These are phyloP conservation scores for Misgurnus mizolepis DNA, from an alignment of 2,113 vertebrate species.

Conservation along the genomic window DNA sequence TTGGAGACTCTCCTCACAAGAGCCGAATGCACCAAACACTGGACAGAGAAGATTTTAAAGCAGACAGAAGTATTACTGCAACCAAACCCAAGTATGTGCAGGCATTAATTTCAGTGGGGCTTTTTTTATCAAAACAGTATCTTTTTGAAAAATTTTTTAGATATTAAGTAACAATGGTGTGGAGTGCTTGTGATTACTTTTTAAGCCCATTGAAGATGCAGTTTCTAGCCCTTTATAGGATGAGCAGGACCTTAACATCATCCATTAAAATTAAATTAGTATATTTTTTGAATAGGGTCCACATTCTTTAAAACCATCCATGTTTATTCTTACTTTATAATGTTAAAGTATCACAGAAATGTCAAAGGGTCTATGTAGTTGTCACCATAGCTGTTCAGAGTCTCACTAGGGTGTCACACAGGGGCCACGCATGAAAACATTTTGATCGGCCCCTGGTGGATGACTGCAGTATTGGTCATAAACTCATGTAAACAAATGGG, in stretches of 20 bases:
- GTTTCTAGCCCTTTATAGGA: not conserved
- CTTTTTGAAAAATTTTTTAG: too few species aligned
- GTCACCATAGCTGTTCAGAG: constrained; percentile 57
- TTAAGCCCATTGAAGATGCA: too few species aligned
- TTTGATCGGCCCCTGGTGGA: too few species aligned
- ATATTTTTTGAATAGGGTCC: not conserved
- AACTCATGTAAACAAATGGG: too few species aligned
- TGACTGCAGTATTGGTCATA: too few species aligned
- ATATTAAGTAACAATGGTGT: too few species aligned
- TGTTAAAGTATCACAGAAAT: not conserved
- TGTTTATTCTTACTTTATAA: not conserved
- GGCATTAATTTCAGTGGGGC: too few species aligned
- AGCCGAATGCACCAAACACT: constrained; percentile 94
- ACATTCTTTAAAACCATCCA: not conserved
- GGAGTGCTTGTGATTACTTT: too few species aligned
- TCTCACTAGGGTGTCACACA: constrained; percentile 52
- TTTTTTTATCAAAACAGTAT: too few species aligned
- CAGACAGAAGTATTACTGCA: constrained; percentile 96
- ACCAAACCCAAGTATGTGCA: constrained; percentile 93
- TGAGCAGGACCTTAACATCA: not conserved
- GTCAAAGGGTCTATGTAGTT: constrained; percentile 44
- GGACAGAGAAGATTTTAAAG: constrained; percentile 97
- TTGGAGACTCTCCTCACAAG: constrained; percentile 93
- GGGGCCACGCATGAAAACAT: too few species aligned
- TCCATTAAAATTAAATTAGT: not conserved